Evolutionary conservation across 2,113 vertebrate genomes (phyloP).

Genomic region (Ovibos moschatus): DNA sequence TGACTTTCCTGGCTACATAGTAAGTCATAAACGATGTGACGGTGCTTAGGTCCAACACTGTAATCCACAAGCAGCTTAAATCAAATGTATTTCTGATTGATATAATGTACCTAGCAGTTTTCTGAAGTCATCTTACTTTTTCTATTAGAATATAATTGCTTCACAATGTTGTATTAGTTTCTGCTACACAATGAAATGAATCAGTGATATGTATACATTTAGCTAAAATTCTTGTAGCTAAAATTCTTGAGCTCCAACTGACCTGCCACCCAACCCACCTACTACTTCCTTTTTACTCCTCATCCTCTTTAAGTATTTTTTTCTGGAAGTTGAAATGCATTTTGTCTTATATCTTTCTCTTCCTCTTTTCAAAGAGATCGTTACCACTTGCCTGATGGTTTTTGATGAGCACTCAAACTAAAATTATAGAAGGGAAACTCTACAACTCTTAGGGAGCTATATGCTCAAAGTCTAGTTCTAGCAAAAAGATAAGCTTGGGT

Average conservation of each 20-base stretch:
- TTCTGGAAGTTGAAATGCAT: background rate
- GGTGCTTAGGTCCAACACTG: background rate
- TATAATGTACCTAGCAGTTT: background rate
- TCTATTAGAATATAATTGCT: background rate
- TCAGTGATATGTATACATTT: background rate
- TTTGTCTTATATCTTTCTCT: background rate
- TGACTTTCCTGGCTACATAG: background rate
- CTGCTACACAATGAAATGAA: background rate
- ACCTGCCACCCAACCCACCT: background rate
- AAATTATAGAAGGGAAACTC: background rate
- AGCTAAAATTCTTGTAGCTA: background rate
- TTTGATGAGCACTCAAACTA: background rate
- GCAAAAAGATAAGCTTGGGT: background rate
- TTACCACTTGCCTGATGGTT: background rate
- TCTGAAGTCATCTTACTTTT: background rate
- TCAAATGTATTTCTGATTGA: background rate
- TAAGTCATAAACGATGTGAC: background rate
- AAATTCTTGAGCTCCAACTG: background rate
- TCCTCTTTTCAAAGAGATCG: background rate
- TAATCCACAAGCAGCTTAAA: background rate
- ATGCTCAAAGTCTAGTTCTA: background rate
- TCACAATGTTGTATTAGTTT: background rate
- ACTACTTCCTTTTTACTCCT: background rate
- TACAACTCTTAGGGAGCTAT: background rate
- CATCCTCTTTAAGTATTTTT: background rate